phyloP scores from a whole-genome alignment of 2,113 vertebrate genomes.

The Chitala chitala region DNA sequence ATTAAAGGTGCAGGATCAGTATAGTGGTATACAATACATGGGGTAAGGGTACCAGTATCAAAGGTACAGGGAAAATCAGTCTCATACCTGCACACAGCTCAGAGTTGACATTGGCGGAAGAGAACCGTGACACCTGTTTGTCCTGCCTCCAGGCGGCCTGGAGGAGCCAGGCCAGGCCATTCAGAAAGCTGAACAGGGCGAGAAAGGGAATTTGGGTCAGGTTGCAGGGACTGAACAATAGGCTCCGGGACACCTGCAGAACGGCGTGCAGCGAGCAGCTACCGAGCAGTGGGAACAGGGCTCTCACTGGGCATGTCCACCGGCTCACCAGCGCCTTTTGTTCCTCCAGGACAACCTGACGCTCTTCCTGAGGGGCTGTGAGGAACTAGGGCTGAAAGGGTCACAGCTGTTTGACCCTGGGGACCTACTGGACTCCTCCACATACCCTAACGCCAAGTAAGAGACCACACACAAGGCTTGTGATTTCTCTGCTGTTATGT shows the following conservation, averaged over 20 bases:
- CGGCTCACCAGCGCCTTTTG: slow-evolving; percentile 22
- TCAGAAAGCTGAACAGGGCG: slow-evolving; percentile 40
- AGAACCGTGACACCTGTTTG: slow-evolving; percentile 11
- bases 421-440: slow-evolving; percentile 85
- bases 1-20: too few species aligned
- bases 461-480: slow-evolving; percentile 40
- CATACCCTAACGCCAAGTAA: slow-evolving; percentile 78
- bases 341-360: slow-evolving; percentile 84
- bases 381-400: slow-evolving; percentile 90
- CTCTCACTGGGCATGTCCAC: slow-evolving; percentile 18
- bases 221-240: slow-evolving; percentile 41
- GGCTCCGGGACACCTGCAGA: slow-evolving; percentile 25
- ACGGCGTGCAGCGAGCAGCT: slow-evolving; percentile 40
- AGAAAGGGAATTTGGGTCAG: slow-evolving; percentile 42
- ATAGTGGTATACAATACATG: too few species aligned
- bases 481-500: too few species aligned
- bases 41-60: too few species aligned
- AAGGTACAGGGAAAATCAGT: not conserved
- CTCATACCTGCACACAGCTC: not conserved
- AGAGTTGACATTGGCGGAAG: not conserved
- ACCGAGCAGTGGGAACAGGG: not conserved
- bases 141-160: not conserved
- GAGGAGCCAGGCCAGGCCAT: slow-evolving; percentile 2
- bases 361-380: slow-evolving; percentile 89
- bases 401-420: slow-evolving; percentile 93